Base-by-base conservation (phyloP, 2,797 vertebrate genomes). In the Apogon talboti region DNA sequence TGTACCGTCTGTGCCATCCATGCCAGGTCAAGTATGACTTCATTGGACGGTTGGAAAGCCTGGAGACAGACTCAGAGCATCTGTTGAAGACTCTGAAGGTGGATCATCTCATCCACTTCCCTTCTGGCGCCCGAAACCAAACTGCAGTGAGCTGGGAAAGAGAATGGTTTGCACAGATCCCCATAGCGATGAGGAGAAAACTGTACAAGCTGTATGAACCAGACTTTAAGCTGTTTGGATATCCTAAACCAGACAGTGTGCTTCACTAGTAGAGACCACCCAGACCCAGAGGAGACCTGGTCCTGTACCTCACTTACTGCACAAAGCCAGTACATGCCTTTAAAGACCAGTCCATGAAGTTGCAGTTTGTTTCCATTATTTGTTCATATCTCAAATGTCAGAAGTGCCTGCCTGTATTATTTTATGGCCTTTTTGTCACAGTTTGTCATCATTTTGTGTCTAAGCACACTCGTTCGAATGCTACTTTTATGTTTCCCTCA, bases 11-110 rank as follows among this genome's bases (percentile, higher is more conserved):
- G 42, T 99, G 98, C 83, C 97, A 99, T 69, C 98, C 98, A 0
- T 98, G 97, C 89, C 98, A 99, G 91, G 96, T 99, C 38, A 95
- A 98, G 76, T 99, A 99, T 0, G 97, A 99, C 79, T 99, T 99
- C 50, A 93, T 99, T 0, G 98, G 98, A 6, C 96, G 93, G 72
- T 86, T 99, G 84, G 98, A 99, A 91, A 96, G 94, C 0, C 85
- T 98, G 82, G 96, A 98, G n/a, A 91, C 94, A 58, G 98, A 99
- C 0, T 94, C 96, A 0, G 91, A 95, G 30, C 94, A 95, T 52
- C 89, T 99, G 42, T 76, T 99, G 75, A 94, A 94, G 78, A 92
- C 96, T 2, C 94, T 99, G 73, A 92, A 95, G 4, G 94, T 98
- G 71, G 96, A 98, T 84, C 83, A 91, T 28, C 81, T 94, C 7